Base-by-base conservation (phyloP, 2,797 vertebrate genomes). In the Salmo trutta region DNA sequence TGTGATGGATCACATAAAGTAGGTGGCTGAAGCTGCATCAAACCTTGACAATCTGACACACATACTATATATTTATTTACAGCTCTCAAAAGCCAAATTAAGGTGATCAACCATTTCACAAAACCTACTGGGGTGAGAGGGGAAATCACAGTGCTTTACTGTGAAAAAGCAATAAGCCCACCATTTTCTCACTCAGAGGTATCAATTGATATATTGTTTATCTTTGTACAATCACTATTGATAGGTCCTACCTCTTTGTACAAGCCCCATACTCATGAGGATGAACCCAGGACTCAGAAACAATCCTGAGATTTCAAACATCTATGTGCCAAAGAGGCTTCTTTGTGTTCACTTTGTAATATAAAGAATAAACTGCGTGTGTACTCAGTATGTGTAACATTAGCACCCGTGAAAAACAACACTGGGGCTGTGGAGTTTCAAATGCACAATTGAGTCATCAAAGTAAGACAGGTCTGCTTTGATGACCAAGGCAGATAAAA, bases 381-480 rank as follows among this genome's bases (percentile, higher is more conserved):
- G 24, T 66, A 12, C 27, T 66, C 24, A 31, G 65, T 67, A 67
- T 67, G 29, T 67, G 5, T 67, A 31, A 33, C 27, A 33, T n/a
- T n/a, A 59, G 54, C 7, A 59, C 19, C 54, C n/a, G 54, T 59
- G 19, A 59, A n/a, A n/a, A 56, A 17, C 16, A 56, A 19, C 5
- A 8, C 54, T 59, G 15, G 54, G 54, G 8, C 15, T 66, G 15
- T 67, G 65, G 59, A 66, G 10, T 66, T 66, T 66, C 17, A 24
- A 17, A 53, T 67, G 16, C 67, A 69, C 72, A 29, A 75, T 62
- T 77, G 33, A 19, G 14, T 73, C 53, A 21, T 75, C 64, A 67
- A 68, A 75, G 16, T 67, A 36, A 62, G 75, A 53, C 31, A 77
- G 67, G 51, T 70, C 41, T 17, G 71, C 67, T 81, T 75, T 77